These are phyloP conservation scores for Drosophila sucinea DNA, from an alignment of 1,140 invertebrate genomes.

Conservation along the genomic window DNA sequence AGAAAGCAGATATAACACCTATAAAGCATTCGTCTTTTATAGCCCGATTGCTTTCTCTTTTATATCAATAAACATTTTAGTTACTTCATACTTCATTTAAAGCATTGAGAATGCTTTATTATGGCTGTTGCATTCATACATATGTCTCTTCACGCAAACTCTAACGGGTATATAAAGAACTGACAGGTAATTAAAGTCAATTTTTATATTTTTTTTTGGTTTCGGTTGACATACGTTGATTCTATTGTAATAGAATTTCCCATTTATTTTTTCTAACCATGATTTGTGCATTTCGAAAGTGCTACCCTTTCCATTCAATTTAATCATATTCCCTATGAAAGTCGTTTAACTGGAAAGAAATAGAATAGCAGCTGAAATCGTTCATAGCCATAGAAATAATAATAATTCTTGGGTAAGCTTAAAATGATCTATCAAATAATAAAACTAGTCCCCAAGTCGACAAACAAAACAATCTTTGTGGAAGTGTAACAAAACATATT, in stretches of 20 bases:
- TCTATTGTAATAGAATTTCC: conserved; percentile 24
- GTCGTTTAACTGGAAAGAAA: conserved; percentile 46
- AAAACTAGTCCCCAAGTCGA: not conserved
- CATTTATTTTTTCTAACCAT: conserved; percentile 20
- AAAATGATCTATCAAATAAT: conserved; percentile 12
- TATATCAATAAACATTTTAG: not conserved
- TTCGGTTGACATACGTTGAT: conserved; percentile 40
- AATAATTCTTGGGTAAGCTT: conserved; percentile 24
- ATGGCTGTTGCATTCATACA: not conserved
- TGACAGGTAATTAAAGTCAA: conserved; percentile 60
- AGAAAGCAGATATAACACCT: too few relatives aligned
- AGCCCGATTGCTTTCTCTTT: not conserved
- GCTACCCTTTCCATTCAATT: conserved; percentile 7
- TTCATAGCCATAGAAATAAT: conserved; percentile 29
- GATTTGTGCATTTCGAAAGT: conserved; percentile 70
- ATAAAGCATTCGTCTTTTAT: not conserved
- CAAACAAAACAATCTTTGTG: not conserved
- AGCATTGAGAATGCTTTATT: not conserved
- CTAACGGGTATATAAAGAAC: conserved; percentile 24
- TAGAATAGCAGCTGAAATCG: conserved; percentile 9
- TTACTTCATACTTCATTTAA: not conserved
- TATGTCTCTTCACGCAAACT: not conserved
- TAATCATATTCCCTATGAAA: conserved; percentile 36
- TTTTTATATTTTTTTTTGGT: conserved; percentile 32
- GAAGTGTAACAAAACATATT: conserved; percentile 67